Percentiles rank a stretch among this genome's conserved stretches.
These are phyloP conservation scores for Pandemis cinnamomeana DNA, from an alignment of 2,888 invertebrate genomes.

Conservation along the genomic window DNA sequence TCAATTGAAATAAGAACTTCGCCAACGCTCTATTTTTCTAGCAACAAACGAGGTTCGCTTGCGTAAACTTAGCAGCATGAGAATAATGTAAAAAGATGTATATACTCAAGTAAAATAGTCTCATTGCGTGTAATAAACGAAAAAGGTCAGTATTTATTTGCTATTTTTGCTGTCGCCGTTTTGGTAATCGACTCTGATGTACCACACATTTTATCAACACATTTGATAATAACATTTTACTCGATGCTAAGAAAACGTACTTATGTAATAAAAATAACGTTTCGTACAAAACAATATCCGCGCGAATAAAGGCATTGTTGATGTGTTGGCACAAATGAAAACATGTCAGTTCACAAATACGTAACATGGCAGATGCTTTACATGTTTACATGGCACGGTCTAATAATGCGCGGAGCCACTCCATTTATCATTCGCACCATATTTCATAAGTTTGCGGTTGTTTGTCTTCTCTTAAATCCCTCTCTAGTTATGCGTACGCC, in stretches of 20 bases:
- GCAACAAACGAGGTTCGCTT: slow-evolving; percentile 49
- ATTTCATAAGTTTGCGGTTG: slow-evolving; percentile 61
- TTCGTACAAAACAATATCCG: slow-evolving; percentile 45
- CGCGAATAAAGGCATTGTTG: slow-evolving; percentile 9
- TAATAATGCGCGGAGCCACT: slow-evolving; percentile 55
- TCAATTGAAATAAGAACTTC: slow-evolving; percentile 65
- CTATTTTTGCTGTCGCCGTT: not conserved
- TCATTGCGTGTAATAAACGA: not conserved
- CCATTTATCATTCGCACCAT: slow-evolving; percentile 67
- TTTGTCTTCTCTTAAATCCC: slow-evolving; percentile 45
- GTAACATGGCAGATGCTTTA: slow-evolving; percentile 51
- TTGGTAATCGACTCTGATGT: no score
- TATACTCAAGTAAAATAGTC: not conserved
- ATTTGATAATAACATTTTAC: not conserved
- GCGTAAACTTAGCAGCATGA: not conserved
- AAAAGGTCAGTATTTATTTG: not conserved
- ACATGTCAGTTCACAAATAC: slow-evolving; percentile 48
- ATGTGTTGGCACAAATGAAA: slow-evolving; percentile 10
- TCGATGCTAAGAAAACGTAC: not conserved
- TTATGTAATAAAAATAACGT: slow-evolving; percentile 2
- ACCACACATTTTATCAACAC: no score
- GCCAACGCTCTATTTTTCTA: slow-evolving; percentile 57
- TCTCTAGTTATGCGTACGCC: slow-evolving; percentile 38
- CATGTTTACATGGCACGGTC: slow-evolving; percentile 50
- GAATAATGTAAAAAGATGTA: slow-evolving; percentile 18